Percentiles rank a stretch among this genome's conserved stretches.
These are phyloP conservation scores for Cremastobaeus sp. DNA, from an alignment of 2,888 invertebrate genomes.

Conservation along the genomic window DNA sequence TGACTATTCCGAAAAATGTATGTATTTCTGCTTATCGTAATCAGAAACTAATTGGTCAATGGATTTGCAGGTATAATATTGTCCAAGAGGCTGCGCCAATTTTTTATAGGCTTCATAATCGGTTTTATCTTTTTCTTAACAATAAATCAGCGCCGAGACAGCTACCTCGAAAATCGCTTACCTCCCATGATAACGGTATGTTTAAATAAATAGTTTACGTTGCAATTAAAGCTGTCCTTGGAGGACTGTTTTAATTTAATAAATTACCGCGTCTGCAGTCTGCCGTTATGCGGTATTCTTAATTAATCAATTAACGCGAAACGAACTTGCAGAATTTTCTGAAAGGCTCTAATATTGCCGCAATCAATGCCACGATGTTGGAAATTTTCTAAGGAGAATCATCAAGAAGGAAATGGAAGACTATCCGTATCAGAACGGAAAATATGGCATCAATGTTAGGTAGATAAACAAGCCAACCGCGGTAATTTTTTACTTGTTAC, in stretches of 20 bases:
- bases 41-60: conserved; percentile 3
- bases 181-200: conserved; percentile 75
- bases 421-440: conserved; percentile 82
- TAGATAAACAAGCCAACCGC: too few relatives aligned
- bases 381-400: conserved; percentile 80
- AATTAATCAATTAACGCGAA: too few relatives aligned
- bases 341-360: conserved; percentile 60
- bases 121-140: conserved; percentile 76
- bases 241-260: too few relatives aligned
- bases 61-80: conserved; percentile 71
- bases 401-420: conserved; percentile 81
- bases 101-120: conserved; percentile 74
- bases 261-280: neutral
- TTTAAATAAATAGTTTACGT: conserved; percentile 43
- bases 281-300: neutral
- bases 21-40: neutral
- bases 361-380: conserved; percentile 70
- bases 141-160: conserved; percentile 74
- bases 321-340: conserved; percentile 66
- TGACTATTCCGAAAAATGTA: neutral
- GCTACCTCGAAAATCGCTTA: conserved; percentile 74
- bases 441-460: conserved; percentile 80
- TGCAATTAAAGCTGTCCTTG: conserved; percentile 21
- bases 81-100: conserved; percentile 75
- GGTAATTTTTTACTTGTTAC: too few relatives aligned